Evolutionary conservation across 2,113 vertebrate genomes (phyloP).

Genomic region (Bothrops jararaca): DNA sequence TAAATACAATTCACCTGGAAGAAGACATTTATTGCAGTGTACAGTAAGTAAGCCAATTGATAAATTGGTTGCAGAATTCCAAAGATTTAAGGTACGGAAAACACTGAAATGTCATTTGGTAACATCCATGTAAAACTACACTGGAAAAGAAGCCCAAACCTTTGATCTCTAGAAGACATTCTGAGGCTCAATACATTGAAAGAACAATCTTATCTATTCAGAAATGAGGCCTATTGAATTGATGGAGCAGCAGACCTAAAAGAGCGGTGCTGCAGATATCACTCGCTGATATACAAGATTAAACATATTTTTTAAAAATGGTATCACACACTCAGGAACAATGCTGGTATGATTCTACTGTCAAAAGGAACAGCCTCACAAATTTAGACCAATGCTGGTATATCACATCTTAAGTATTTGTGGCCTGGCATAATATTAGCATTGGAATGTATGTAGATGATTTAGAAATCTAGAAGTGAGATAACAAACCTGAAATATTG

Average conservation of each 20-base stretch:
- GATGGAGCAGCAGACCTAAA: background rate
- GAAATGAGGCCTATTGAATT: background rate
- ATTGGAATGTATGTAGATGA: background rate
- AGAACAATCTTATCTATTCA: background rate
- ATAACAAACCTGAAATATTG: background rate
- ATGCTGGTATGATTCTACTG: background rate
- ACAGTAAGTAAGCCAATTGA: background rate
- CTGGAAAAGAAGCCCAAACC: background rate
- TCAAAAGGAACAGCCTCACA: background rate
- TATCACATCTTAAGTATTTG: background rate
- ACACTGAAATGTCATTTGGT: background rate
- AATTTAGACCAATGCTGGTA: background rate
- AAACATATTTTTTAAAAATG: background rate
- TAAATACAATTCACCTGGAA: background rate
- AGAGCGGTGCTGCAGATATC: background rate
- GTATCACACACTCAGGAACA: background rate
- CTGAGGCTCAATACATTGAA: background rate
- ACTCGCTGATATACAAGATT: background rate
- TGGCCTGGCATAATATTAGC: background rate
- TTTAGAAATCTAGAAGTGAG: background rate
- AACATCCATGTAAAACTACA: background rate
- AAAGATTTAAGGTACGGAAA: background rate
- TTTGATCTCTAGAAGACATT: background rate
- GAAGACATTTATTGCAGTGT: background rate
- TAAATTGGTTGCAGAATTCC: background rate